phyloP scores from a whole-genome alignment of 2,113 vertebrate species.

The Ictalurus punctatus region DNA sequence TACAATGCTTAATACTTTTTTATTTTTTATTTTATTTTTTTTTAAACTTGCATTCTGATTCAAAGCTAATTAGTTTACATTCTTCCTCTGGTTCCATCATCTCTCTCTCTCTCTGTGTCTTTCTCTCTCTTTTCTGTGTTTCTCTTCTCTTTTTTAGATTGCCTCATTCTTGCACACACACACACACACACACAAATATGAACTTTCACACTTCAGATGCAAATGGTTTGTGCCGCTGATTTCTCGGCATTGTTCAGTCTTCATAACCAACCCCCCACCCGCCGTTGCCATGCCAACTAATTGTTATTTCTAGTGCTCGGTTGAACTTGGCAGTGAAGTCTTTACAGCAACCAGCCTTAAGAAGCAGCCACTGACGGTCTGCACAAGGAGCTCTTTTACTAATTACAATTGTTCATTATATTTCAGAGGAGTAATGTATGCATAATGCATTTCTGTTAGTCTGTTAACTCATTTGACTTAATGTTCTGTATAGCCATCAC shows the following conservation, averaged over 20 bases:
- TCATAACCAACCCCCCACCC: slow-evolving; percentile 42
- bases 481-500: slow-evolving; percentile 21
- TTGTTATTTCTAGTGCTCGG: slow-evolving; percentile 57
- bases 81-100: neutral
- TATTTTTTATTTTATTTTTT: neutral
- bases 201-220: slow-evolving; percentile 52
- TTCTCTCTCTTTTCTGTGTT: neutral
- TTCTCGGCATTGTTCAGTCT: slow-evolving; percentile 47
- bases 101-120: slow-evolving; percentile 1
- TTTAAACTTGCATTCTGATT: neutral
- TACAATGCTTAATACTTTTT: neutral
- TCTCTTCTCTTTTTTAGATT: slow-evolving; percentile 2
- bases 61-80: slow-evolving; percentile 13
- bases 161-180: neutral
- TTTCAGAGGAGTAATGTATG: neutral
- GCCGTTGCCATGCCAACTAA: slow-evolving; percentile 54
- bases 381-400: slow-evolving; percentile 23
- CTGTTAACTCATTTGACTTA: slow-evolving; percentile 30
- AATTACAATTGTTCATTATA: slow-evolving; percentile 35
- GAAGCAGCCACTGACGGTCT: slow-evolving; percentile 34
- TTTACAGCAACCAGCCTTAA: slow-evolving; percentile 43
- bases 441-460: slow-evolving; percentile 23
- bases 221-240: slow-evolving; percentile 48
- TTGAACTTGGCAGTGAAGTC: slow-evolving; percentile 56
- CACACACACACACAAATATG: slow-evolving; percentile 8